phyloP scores from a whole-genome alignment of 2,797 vertebrate species.

The Ispidina lecontei region DNA sequence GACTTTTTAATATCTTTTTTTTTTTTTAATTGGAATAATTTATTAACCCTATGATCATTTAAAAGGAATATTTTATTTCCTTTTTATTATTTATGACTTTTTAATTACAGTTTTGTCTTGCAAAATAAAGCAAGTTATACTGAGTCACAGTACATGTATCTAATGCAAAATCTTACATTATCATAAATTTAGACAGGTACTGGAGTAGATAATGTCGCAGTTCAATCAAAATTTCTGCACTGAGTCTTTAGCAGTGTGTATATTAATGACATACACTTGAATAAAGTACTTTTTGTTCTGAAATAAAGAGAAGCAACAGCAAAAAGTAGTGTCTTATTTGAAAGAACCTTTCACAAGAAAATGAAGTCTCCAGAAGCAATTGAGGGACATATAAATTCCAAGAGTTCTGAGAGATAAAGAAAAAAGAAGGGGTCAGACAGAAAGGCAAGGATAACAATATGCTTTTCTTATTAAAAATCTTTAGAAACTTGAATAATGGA shows the following conservation, averaged over 20 bases:
- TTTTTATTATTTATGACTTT: not conserved
- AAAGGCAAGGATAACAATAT: not conserved
- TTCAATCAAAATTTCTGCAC: not conserved
- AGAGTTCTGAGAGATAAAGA: not conserved
- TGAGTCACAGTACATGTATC: not conserved
- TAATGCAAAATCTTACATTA: not conserved
- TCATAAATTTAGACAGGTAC: not conserved
- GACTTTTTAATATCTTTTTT: not conserved
- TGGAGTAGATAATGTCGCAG: not conserved
- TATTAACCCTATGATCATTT: not conserved
- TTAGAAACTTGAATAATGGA: not conserved
- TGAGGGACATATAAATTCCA: not conserved
- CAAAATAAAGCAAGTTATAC: not conserved
- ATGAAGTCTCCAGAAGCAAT: not conserved
- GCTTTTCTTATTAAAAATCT: not conserved
- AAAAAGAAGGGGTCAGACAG: not conserved
- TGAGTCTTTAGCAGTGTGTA: not conserved
- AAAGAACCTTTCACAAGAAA: not conserved
- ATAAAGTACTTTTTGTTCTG: not conserved
- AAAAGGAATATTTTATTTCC: not conserved
- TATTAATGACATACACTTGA: not conserved
- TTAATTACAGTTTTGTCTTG: not conserved
- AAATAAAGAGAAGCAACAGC: not conserved
- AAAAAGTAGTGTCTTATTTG: not conserved
- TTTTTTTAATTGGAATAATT: not conserved